phyloP scores from a whole-genome alignment of 1,140 invertebrate species.

The Arion vulgaris region DNA sequence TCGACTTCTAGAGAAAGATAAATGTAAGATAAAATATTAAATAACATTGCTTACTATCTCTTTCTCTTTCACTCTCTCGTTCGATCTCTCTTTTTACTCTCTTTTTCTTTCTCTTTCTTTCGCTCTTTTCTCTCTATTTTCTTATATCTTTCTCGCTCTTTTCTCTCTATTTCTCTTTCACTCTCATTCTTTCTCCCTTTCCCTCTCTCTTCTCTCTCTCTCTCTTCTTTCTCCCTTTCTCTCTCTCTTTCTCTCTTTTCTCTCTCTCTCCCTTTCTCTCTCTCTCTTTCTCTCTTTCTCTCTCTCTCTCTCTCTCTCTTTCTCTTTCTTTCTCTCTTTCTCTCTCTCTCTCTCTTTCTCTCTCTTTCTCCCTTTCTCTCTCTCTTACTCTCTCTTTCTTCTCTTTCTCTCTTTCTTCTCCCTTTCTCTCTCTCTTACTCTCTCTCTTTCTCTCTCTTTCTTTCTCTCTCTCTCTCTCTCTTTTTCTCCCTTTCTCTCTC shows the following conservation, averaged over 20 bases:
- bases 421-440: too few relatives aligned
- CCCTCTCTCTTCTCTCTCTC: neutral
- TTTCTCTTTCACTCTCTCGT: neutral
- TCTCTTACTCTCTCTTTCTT: too few relatives aligned
- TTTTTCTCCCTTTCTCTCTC: too few relatives aligned
- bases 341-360: neutral
- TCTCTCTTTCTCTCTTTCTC: constrained; percentile 7
- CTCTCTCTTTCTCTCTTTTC: too few relatives aligned
- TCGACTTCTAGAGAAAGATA: constrained; percentile 43
- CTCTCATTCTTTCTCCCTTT: neutral
- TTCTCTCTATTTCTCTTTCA: neutral
- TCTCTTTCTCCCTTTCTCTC: neutral
- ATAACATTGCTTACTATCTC: neutral
- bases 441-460: too few relatives aligned
- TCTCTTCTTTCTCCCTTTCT: too few relatives aligned
- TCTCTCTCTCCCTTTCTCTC: neutral
- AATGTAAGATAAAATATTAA: too few relatives aligned
- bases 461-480: too few relatives aligned
- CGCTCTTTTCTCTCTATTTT: neutral
- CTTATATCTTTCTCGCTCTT: neutral
- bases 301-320: constrained; percentile 2
- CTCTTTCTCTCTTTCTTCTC: too few relatives aligned
- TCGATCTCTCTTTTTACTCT: neutral
- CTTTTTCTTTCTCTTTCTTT: neutral
- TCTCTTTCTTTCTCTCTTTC: neutral